phyloP scores from a whole-genome alignment of 2,797 vertebrate genomes.

The Xiphorhynchus erythropygius region DNA sequence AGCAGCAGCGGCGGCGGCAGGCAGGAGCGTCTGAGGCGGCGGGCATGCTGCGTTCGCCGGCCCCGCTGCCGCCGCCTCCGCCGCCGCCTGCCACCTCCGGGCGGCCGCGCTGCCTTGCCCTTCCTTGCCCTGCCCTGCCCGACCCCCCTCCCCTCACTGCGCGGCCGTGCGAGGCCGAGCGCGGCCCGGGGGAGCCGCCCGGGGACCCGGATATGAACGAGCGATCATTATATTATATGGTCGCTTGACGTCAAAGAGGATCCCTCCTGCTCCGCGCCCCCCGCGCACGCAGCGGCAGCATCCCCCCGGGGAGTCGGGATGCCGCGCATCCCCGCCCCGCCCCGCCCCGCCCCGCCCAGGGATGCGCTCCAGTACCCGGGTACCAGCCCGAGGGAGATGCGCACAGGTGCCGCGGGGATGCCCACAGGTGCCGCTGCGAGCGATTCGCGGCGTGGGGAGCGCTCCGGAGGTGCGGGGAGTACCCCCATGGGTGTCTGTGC shows the following conservation, averaged over 20 bases:
- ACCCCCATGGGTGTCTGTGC: neutral
- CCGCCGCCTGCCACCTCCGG: neutral
- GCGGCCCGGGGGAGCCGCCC: neutral
- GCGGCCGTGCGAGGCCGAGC: neutral
- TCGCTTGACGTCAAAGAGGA: conserved; percentile 63
- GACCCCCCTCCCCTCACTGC: neutral
- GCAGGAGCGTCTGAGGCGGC: neutral
- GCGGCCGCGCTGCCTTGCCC: neutral
- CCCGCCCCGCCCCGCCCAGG: neutral
- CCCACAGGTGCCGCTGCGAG: neutral
- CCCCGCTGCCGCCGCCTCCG: neutral
- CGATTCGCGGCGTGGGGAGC: neutral
- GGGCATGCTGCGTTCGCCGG: conserved; percentile 48
- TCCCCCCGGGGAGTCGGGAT: conserved; percentile 38
- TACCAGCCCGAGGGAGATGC: neutral
- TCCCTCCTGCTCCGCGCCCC: neutral
- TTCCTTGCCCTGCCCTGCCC: neutral
- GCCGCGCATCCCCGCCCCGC: neutral
- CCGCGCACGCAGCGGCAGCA: conserved; percentile 4
- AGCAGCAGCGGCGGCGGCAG: neutral
- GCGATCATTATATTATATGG: conserved; percentile 22
- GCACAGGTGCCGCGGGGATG: neutral
- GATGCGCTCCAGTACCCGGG: too few species aligned
- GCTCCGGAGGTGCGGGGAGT: neutral
- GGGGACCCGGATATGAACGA: conserved; percentile 34